Percentiles rank a stretch among this genome's conserved stretches.
These are phyloP conservation scores for Dugesia japonica DNA, from an alignment of 2,888 invertebrate genomes.

Conservation along the genomic window DNA sequence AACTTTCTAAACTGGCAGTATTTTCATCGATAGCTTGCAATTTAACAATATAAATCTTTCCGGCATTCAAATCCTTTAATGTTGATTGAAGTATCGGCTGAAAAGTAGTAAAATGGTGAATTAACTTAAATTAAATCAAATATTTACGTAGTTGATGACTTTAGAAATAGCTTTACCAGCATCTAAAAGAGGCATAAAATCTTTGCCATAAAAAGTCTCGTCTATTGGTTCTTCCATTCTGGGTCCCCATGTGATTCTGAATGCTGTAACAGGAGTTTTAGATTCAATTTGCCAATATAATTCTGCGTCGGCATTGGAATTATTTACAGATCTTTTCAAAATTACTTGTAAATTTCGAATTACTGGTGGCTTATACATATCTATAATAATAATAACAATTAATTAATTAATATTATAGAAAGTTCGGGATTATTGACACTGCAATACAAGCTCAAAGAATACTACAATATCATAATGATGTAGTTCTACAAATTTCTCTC, in stretches of 20 bases:
- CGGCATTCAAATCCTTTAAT: neutral
- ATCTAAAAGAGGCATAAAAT: constrained; percentile 25
- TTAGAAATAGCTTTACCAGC: neutral
- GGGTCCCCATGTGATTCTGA: constrained; percentile 28
- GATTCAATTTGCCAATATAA: neutral
- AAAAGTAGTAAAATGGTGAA: too few species aligned
- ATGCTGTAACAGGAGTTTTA: neutral
- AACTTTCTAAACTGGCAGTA: neutral
- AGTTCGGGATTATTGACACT: too few species aligned
- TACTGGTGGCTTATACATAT: neutral
- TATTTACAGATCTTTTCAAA: neutral
- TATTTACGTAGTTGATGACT: constrained; percentile 21
- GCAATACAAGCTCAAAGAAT: too few species aligned
- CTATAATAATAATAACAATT: too few species aligned
- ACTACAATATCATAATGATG: too few species aligned
- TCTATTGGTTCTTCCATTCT: constrained; percentile 25
- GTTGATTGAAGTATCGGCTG: neutral
- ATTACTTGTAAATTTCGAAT: neutral
- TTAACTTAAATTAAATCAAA: neutral
- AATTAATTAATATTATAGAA: too few species aligned
- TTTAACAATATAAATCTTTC: neutral
- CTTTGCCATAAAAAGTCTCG: constrained; percentile 21
- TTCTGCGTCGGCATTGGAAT: neutral
- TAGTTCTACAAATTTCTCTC: too few species aligned
- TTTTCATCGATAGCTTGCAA: neutral